A percentile compares a stretch with the other conserved stretches of the same genome.
phyloP scores from a whole-genome alignment of 1,140 invertebrate species.

The Bombyx mori region ASM3026992v2 NC_085128.1:6978501-6979000 shows the following conservation, averaged over 20 bases:
- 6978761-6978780: conserved; percentile 27
- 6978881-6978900: no score
- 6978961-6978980: no score
- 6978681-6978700: conserved; percentile 35
- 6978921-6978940: no score
- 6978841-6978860: conserved; percentile 27
- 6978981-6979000: no score
- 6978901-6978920: no score
- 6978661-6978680: conserved; percentile 42
- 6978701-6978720: conserved; percentile 35
- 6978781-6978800: conserved; percentile 32
- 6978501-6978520: conserved; percentile 37
- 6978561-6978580: conserved; percentile 20
- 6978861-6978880: conserved; percentile 10
- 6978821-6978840: conserved; percentile 40
- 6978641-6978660: conserved; percentile 46
- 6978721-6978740: conserved; percentile 43
- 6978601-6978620: conserved; percentile 34
- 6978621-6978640: conserved; percentile 39
- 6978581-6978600: conserved; percentile 26
- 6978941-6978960: no score
- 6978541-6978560: conserved; percentile 26
- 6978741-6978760: conserved; percentile 48
- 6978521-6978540: conserved; percentile 34
- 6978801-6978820: conserved; percentile 21